Base-by-base conservation (phyloP, 2,888 invertebrate genomes). In the Hirtodrosophila cameraria region DNA sequence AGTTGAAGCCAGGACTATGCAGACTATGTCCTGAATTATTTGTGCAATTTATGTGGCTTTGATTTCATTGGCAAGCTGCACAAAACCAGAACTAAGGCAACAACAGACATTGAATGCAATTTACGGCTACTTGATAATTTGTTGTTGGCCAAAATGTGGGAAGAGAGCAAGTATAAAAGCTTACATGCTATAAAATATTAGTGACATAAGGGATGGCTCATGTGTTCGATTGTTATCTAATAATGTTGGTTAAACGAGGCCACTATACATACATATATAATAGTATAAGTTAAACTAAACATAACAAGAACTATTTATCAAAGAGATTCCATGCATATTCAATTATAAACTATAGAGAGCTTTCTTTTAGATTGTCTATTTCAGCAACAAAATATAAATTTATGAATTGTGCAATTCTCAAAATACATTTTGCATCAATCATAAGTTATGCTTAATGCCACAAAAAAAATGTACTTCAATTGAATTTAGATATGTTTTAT, bases 11-110 rank as follows among this genome's bases (percentile, higher is more conserved):
- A 33, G 16, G 7, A 11, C n/a, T 2, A 25, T 41, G 36, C 42
- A 18, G 53, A 43, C 39, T 60, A 58, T 53, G 52, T 50, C 49
- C 69, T 72, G 71, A 86, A 81, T 84, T 86, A 81, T 81, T 86
- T 81, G 67, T 42, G 53, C 62, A 84, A 81, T 86, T 84, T 81
- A 81, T 81, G 80, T 84, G 78, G 65, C 74, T 81, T 81, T 81
- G 80, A 81, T 81, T 81, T 84, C 74, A 78, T 81, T 86, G 65
- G 61, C 65, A 64, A 68, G 58, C 59, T 49, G 78, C 48, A 76
- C 36, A 46, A 30, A 28, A 38, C 33, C 36, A 38, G 39, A 28
- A 49, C 30, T 38, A 38, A 49, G 46, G 8, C 33, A 42, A 16
- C 31, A 53, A 16, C 31, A 53, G 36, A 50, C 30, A 12, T 15